Percentiles rank a stretch among this genome's conserved stretches.
These are phyloP conservation scores for Hydriomena furcata DNA, from an alignment of 2,888 invertebrate genomes.

Conservation along the genomic window DNA sequence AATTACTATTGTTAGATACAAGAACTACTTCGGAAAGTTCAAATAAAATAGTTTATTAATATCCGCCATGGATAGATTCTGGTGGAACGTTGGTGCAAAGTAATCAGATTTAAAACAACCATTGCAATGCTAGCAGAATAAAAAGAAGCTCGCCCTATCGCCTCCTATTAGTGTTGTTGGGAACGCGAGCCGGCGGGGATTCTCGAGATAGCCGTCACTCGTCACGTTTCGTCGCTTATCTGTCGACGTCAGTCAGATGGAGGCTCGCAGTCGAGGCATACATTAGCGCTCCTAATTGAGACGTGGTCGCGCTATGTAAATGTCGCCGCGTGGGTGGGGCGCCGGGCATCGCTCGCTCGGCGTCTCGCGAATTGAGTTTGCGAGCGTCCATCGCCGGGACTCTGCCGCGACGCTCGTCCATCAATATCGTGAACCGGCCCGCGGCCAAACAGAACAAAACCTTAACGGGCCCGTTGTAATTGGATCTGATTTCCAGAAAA, in stretches of 20 bases:
- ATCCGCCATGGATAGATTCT: background rate
- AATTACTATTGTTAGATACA: slow-evolving; percentile 31
- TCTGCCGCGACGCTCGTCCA: slow-evolving; percentile 56
- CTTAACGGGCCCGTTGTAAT: slow-evolving; percentile 80
- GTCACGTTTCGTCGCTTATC: slow-evolving; percentile 81
- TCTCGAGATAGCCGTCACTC: slow-evolving; percentile 76
- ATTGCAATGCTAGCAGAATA: slow-evolving; percentile 26
- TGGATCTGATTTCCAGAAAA: slow-evolving; percentile 84
- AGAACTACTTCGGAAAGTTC: too few species aligned
- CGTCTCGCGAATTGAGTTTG: slow-evolving; percentile 15
- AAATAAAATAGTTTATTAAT: too few species aligned
- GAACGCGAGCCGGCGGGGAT: slow-evolving; percentile 66
- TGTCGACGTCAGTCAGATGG: slow-evolving; percentile 77
- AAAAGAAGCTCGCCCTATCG: slow-evolving; percentile 62
- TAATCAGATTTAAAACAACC: slow-evolving; percentile 16
- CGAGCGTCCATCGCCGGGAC: slow-evolving; percentile 55
- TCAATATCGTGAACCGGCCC: slow-evolving; percentile 72
- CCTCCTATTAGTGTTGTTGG: slow-evolving; percentile 76
- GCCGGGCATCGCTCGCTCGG: slow-evolving; percentile 23
- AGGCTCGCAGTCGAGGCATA: slow-evolving; percentile 78
- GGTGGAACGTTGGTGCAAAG: slow-evolving; percentile 4
- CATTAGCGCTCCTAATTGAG: slow-evolving; percentile 84
- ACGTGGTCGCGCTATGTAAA: slow-evolving; percentile 82
- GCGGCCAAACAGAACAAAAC: slow-evolving; percentile 80
- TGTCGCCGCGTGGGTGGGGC: slow-evolving; percentile 81